Base-by-base conservation (phyloP, 2,888 invertebrate genomes). In the Eilema griseolum region DNA sequence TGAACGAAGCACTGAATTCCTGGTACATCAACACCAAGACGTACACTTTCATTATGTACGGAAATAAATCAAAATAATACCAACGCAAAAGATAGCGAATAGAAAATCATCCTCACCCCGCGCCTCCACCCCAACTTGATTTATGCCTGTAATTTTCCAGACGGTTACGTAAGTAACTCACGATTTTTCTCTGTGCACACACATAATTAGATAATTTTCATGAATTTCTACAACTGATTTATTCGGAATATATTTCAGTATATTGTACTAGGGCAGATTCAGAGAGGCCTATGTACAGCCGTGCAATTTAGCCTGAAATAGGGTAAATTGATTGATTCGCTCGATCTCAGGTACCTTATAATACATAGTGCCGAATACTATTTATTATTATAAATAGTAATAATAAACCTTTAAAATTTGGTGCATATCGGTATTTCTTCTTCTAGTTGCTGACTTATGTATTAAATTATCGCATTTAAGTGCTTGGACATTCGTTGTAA, bases 21-120 rank as follows among this genome's bases (percentile, higher is more conserved):
- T 88, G 86, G 88, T 88, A 91, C 90, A 90, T 93, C 92, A 92
- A 91, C 91, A 86, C 86, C 46, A 91, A 89, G 91, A 92, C 93
- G 93, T 91, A 92, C 92, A 89, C 92, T 93, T 94, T 94, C 94
- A 94, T 94, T 94, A 94, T 91, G 89, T 85, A 85, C 83, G 84
- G 90, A 90, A 92, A 93, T 95, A 95, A 94, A 95, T 95, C 95
- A 95, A 94, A 95, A 94, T 94, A 94, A 94, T 94, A 92, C 92
- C 86, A 87, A 91, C 90, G 92, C 88, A 91, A 91, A 92, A 94
- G 94, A 94, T 93, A 94, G 93, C 92, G 94, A 93, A 94, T 94
- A 91, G 93, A 94, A 95, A 94, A 93, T 93, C 95, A 92, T 90
- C 89, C 90, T 87, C 86, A 79, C 86, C 87, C 87, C 82, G 83